Conservation (phyloP, 1,140 invertebrate species). For the Geopemphigus sp. region DNA sequence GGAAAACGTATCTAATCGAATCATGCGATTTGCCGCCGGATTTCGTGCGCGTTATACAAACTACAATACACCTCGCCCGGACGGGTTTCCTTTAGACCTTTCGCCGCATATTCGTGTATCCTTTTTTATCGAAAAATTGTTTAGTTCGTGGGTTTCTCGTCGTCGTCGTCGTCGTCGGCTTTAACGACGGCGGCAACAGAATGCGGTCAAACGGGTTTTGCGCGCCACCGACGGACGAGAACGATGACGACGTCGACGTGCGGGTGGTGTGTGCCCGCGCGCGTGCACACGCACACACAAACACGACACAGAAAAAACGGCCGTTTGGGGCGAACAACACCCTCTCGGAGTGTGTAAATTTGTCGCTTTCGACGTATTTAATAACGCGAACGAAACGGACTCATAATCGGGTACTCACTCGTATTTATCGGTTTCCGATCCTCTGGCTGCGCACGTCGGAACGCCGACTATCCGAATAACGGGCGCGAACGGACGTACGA, state of each 20-base stretch:
- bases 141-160: slow-evolving; percentile 27
- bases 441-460: too few species aligned
- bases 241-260: neutral
- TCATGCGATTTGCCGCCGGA: too few species aligned
- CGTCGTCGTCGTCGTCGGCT: neutral
- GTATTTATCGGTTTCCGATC: neutral
- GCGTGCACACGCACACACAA: neutral
- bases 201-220: slow-evolving; percentile 49
- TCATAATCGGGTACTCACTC: neutral
- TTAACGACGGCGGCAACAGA: slow-evolving; percentile 7
- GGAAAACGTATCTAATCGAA: neutral
- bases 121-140: neutral
- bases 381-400: too few species aligned
- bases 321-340: too few species aligned
- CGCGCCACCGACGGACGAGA: neutral
- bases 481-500: too few species aligned
- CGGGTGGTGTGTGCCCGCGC: neutral
- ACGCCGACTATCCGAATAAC: too few species aligned
- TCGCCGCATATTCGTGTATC: neutral
- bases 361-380: neutral
- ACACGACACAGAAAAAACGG: too few species aligned
- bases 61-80: too few species aligned
- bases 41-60: too few species aligned
- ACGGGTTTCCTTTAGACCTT: neutral
- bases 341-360: neutral